Evolutionary conservation across 2,113 vertebrate species (phyloP).

Genomic region (Astur gentilis): DNA sequence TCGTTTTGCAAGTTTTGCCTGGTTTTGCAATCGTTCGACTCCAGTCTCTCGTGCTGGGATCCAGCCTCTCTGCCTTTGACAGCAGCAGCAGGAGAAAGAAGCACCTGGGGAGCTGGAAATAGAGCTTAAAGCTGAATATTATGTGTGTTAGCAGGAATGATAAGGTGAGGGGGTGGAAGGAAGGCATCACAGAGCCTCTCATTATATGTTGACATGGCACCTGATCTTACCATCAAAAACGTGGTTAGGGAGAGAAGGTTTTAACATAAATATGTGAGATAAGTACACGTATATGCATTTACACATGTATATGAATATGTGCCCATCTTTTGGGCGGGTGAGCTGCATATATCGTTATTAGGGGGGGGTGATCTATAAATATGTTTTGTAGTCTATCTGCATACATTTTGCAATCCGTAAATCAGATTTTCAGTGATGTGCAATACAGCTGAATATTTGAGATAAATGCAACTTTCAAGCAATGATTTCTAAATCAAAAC

Average conservation of each 20-base stretch:
- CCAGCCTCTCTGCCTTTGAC: not conserved
- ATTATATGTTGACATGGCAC: not conserved
- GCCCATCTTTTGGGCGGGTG: not conserved
- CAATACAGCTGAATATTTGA: not conserved
- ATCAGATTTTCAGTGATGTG: not conserved
- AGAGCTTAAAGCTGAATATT: not conserved
- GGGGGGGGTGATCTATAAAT: not conserved
- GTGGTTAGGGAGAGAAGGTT: not conserved
- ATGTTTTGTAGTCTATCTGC: not conserved
- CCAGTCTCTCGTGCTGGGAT: not conserved
- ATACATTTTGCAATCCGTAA: constrained; percentile 4
- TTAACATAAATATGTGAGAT: not conserved
- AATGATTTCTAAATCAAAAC: constrained; percentile 1
- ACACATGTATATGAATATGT: not conserved
- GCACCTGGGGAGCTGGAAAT: not conserved
- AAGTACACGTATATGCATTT: not conserved
- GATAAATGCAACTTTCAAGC: not conserved
- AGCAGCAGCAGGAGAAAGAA: not conserved
- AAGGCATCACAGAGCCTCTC: not conserved
- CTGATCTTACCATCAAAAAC: not conserved
- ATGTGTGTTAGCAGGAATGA: not conserved
- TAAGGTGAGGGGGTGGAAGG: not conserved
- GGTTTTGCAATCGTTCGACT: not conserved
- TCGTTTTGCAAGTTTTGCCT: no score
- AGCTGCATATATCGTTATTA: not conserved